These are phyloP conservation scores for Nerophis ophidion DNA, from an alignment of 2,113 vertebrate species.

Conservation along the genomic window DNA sequence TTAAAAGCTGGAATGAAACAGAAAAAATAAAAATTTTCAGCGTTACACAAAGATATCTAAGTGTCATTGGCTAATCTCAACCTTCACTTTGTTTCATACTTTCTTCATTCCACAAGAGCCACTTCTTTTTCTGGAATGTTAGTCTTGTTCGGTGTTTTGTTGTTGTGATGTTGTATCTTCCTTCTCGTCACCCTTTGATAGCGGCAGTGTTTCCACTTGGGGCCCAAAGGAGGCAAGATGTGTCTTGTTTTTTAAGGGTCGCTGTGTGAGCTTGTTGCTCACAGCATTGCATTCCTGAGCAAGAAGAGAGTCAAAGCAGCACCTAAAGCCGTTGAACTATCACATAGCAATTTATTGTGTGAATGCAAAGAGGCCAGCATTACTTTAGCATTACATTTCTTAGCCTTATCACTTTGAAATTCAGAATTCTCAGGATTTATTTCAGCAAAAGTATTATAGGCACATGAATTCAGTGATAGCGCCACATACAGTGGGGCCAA, in stretches of 20 bases:
- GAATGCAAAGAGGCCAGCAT: not conserved
- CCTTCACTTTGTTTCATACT: not conserved
- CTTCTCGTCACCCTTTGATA: not conserved
- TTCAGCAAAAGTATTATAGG: no score
- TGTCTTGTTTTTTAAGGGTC: slow-evolving; percentile 41
- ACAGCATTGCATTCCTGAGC: slow-evolving; percentile 26
- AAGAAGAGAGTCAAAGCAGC: not conserved
- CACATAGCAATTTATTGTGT: not conserved
- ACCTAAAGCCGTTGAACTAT: not conserved
- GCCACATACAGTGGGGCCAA: no score
- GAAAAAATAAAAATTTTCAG: not conserved
- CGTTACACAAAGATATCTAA: not conserved
- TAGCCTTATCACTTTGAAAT: no score
- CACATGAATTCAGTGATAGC: no score
- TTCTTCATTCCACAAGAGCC: not conserved
- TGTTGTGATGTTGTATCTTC: not conserved
- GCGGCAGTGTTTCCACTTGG: slow-evolving; percentile 6
- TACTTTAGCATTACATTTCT: not conserved
- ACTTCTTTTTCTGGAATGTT: not conserved
- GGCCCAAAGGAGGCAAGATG: slow-evolving; percentile 34
- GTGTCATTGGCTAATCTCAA: not conserved
- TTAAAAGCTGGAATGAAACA: not conserved
- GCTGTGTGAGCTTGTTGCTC: slow-evolving; percentile 46
- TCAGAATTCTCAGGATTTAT: no score
- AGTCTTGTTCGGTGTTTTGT: not conserved